Percentiles rank a stretch among this genome's conserved stretches.
These are phyloP conservation scores for Falco biarmicus DNA, from an alignment of 2,797 vertebrate species.

Conservation along the genomic window DNA sequence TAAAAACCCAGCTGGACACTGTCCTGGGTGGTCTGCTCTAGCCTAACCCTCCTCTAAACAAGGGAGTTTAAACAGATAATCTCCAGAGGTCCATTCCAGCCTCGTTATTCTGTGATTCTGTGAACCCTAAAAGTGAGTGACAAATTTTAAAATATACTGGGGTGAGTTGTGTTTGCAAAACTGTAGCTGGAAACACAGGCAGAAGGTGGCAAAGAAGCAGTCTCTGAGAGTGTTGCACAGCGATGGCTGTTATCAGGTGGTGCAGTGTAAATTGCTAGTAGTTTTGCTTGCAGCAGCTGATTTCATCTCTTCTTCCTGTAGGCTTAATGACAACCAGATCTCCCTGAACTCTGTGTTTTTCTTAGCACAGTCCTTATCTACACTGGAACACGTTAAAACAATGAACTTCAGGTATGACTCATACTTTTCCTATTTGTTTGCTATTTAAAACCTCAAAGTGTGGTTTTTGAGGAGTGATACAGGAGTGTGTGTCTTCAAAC, in stretches of 20 bases:
- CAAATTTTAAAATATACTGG: not conserved
- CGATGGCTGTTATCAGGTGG: rapidly evolving
- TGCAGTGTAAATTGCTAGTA: rapidly evolving
- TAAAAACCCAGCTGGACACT: not conserved
- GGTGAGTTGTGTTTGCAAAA: not conserved
- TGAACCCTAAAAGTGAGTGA: not conserved
- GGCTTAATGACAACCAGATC: constrained; percentile 82
- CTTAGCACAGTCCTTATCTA: constrained; percentile 76
- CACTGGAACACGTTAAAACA: constrained; percentile 60
- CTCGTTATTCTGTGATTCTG: not conserved
- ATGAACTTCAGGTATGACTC: constrained; percentile 81
- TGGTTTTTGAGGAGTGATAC: not conserved
- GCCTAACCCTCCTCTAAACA: not conserved
- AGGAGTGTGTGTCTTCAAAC: not conserved
- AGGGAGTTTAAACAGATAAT: not conserved
- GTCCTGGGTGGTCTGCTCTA: not conserved
- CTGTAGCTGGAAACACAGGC: not conserved
- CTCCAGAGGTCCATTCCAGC: not conserved
- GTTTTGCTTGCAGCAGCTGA: not conserved
- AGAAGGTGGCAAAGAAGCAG: not conserved
- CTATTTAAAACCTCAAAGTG: not conserved
- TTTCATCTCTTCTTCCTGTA: constrained; percentile 56
- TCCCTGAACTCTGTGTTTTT: constrained; percentile 74
- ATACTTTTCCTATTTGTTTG: not conserved
- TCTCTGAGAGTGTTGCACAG: not conserved